A percentile compares a stretch with the other conserved stretches of the same genome.
Evolutionary conservation across 2,888 invertebrate species (phyloP).

Genomic region (Lymantria monacha): DNA sequence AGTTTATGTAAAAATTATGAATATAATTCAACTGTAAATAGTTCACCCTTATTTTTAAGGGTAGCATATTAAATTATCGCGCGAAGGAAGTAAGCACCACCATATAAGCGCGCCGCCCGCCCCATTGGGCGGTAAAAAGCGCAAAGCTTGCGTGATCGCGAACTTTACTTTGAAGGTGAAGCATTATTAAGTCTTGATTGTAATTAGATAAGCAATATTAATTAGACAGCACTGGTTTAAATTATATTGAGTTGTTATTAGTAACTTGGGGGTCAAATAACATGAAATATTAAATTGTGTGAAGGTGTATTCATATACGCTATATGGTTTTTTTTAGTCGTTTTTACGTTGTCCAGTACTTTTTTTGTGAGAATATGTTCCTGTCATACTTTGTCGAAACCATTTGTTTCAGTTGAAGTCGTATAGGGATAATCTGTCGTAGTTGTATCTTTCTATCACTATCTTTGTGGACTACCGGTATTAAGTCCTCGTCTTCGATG

Average conservation of each 20-base stretch:
- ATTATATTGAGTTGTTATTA: neutral
- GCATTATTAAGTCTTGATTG: neutral
- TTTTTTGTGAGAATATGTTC: too few relatives aligned
- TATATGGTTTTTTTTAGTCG: too few relatives aligned
- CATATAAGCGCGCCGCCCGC: slow-evolving; percentile 21
- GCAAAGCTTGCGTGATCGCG: neutral
- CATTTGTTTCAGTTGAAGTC: too few relatives aligned
- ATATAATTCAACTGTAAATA: slow-evolving; percentile 7
- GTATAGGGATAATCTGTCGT: too few relatives aligned
- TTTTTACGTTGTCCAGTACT: too few relatives aligned
- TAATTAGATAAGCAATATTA: neutral
- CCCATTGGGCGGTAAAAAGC: slow-evolving; percentile 3
- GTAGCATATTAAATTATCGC: slow-evolving; percentile 24
- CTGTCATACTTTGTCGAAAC: too few relatives aligned
- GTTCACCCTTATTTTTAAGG: neutral
- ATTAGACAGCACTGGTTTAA: neutral
- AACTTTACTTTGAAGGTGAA: neutral
- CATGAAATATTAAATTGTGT: too few relatives aligned
- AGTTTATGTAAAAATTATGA: neutral
- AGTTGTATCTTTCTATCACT: too few relatives aligned
- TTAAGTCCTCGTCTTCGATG: too few relatives aligned
- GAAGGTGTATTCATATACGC: too few relatives aligned
- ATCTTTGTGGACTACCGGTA: too few relatives aligned
- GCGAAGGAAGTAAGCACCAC: slow-evolving; percentile 21
- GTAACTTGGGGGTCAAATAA: too few relatives aligned